These are phyloP conservation scores for Harpagoxenus sublaevis DNA, from an alignment of 2,888 invertebrate genomes.

Conservation along the genomic window DNA sequence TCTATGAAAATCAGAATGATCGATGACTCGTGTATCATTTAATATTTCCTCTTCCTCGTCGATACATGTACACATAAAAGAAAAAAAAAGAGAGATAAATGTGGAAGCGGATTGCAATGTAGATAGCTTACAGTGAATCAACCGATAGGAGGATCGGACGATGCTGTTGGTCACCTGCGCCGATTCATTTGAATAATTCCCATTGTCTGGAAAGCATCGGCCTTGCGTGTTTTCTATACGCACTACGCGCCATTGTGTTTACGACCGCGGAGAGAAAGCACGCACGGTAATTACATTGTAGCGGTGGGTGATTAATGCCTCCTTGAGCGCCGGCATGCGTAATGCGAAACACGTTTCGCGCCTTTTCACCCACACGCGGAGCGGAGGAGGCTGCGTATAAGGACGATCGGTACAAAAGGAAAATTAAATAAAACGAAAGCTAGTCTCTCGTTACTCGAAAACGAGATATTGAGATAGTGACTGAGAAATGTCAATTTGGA, in stretches of 20 bases:
- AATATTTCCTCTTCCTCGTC: background rate
- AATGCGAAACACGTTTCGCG: constrained; percentile 53
- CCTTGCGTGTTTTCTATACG: constrained; percentile 61
- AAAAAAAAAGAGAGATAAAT: background rate
- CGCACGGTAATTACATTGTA: constrained; percentile 63
- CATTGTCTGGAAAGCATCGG: constrained; percentile 63
- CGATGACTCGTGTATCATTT: background rate
- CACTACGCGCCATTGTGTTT: constrained; percentile 65
- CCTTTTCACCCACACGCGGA: constrained; percentile 51
- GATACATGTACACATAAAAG: background rate
- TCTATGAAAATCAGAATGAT: constrained; percentile 4
- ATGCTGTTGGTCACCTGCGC: constrained; percentile 40
- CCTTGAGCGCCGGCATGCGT: constrained; percentile 42
- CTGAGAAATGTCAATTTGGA: constrained; percentile 12
- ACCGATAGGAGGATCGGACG: constrained; percentile 22
- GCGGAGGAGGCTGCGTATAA: constrained; percentile 44
- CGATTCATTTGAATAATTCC: constrained; percentile 68
- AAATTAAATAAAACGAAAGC: constrained; percentile 28
- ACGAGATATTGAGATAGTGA: background rate
- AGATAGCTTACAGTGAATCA: background rate
- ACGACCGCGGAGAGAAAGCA: constrained; percentile 67
- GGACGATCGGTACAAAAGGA: constrained; percentile 4
- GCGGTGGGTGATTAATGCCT: constrained; percentile 65
- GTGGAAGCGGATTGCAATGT: background rate
- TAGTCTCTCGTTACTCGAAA: background rate